Evolutionary conservation across 2,888 invertebrate species (phyloP).

Genomic region (Sipunculus nudus): DNA sequence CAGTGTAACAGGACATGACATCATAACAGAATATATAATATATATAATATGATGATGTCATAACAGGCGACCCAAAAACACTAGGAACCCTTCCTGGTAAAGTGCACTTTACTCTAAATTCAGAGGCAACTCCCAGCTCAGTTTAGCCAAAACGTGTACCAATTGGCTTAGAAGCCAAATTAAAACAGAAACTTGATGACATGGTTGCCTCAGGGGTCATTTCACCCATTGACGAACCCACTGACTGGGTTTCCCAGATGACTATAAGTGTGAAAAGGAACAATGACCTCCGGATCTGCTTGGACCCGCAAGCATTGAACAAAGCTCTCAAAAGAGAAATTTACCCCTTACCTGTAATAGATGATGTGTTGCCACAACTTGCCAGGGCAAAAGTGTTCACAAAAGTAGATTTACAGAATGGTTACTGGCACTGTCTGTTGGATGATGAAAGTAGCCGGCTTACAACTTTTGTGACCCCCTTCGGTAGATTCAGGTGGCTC

Average conservation of each 20-base stretch:
- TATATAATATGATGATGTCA: constrained; percentile 11
- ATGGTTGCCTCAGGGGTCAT: constrained; percentile 22
- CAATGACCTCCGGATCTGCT: constrained; percentile 34
- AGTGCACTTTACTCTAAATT: constrained; percentile 2
- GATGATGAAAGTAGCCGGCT: constrained; percentile 32
- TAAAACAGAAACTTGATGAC: constrained; percentile 28
- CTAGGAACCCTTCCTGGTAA: constrained; percentile 1
- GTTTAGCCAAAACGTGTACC: constrained; percentile 10
- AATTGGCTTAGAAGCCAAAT: constrained; percentile 2
- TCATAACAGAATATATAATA: too few species aligned
- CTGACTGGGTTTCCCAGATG: constrained; percentile 36
- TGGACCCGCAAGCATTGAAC: constrained; percentile 40
- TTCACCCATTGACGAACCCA: constrained; percentile 28
- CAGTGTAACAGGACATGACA: too few species aligned
- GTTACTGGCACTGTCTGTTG: constrained; percentile 33
- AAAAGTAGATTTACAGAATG: constrained; percentile 29
- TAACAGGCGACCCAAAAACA: too few species aligned
- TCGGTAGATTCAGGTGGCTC: constrained; percentile 34
- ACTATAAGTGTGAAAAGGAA: constrained; percentile 30
- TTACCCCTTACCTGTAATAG: constrained; percentile 34
- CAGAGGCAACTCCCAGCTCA: constrained; percentile 6
- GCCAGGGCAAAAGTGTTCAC: constrained; percentile 29
- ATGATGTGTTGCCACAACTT: constrained; percentile 34
- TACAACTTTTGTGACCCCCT: constrained; percentile 29
- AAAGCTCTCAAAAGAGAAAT: constrained; percentile 27